A percentile compares a stretch with the other conserved stretches of the same genome.
Evolutionary conservation across 2,888 invertebrate genomes (phyloP).

Genomic region (Homarus gammarus): DNA sequence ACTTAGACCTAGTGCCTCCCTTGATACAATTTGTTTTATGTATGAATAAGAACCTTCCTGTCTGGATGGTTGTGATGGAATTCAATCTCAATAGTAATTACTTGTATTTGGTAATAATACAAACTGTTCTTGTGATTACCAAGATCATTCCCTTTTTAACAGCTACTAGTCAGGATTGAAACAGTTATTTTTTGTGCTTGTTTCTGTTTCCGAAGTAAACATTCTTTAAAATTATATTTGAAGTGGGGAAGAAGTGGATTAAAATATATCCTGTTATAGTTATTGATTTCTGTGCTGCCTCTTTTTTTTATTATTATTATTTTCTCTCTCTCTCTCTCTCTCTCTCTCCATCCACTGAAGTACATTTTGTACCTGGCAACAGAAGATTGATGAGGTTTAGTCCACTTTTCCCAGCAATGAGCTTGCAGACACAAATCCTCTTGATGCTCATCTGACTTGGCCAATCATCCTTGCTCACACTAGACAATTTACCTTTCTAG

Average conservation of each 20-base stretch:
- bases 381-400: constrained; percentile 37
- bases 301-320: constrained; percentile 22
- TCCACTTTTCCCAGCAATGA: constrained; percentile 31
- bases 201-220: background rate
- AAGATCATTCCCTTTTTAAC: constrained; percentile 60
- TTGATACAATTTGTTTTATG: constrained; percentile 51
- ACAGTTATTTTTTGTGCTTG: constrained; percentile 48
- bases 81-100: constrained; percentile 53
- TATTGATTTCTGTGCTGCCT: constrained; percentile 24
- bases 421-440: background rate
- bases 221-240: constrained; percentile 33
- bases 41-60: constrained; percentile 46
- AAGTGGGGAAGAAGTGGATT: constrained; percentile 35
- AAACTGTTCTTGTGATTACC: constrained; percentile 54
- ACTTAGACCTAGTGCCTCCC: constrained; percentile 71
- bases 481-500: background rate
- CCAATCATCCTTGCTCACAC: constrained; percentile 5
- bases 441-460: constrained; percentile 12
- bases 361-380: constrained; percentile 53
- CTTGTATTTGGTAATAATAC: constrained; percentile 49
- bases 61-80: constrained; percentile 62
- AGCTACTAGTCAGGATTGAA: constrained; percentile 67
- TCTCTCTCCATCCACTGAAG: constrained; percentile 49
- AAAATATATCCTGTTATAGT: constrained; percentile 6
- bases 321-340: too few species aligned